These are phyloP conservation scores for Oscheius onirici DNA, from an alignment of 2,888 invertebrate genomes.

Conservation along the genomic window DNA sequence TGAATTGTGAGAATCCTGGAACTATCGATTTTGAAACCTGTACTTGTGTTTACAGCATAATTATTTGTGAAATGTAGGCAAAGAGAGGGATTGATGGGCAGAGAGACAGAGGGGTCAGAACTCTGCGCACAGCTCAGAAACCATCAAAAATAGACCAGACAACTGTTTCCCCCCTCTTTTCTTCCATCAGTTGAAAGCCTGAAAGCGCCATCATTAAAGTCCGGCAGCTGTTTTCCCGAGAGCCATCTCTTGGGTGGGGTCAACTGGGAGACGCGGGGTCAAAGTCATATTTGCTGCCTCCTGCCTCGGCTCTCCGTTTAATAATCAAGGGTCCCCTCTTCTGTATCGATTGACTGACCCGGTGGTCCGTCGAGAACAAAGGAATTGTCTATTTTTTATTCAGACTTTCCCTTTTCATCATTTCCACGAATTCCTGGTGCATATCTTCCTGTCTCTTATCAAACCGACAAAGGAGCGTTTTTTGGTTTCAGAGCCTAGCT, in stretches of 20 bases:
- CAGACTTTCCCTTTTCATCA: neutral
- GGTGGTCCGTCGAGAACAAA: neutral
- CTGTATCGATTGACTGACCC: slow-evolving; percentile 8
- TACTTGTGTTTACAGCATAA: no score
- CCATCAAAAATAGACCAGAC: no score
- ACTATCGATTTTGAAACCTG: no score
- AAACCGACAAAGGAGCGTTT: neutral
- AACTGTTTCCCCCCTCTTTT: no score
- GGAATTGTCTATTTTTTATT: no score
- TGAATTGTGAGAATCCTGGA: no score
- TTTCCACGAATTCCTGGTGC: neutral
- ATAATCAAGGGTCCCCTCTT: slow-evolving; percentile 10
- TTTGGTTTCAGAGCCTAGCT: no score
- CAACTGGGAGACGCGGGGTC: slow-evolving; percentile 12
- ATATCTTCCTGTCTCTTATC: neutral
- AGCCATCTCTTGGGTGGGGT: neutral
- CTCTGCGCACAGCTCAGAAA: no score
- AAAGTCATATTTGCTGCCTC: slow-evolving; percentile 31
- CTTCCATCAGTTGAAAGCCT: neutral
- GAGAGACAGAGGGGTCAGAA: no score
- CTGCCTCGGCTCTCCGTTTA: slow-evolving; percentile 17
- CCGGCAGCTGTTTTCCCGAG: slow-evolving; percentile 22
- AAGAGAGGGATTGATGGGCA: no score
- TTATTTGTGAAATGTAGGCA: no score
- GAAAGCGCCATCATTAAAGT: slow-evolving; percentile 2